These are phyloP conservation scores for Neoniphon sammara DNA, from an alignment of 2,797 vertebrate genomes.

Conservation along the genomic window DNA sequence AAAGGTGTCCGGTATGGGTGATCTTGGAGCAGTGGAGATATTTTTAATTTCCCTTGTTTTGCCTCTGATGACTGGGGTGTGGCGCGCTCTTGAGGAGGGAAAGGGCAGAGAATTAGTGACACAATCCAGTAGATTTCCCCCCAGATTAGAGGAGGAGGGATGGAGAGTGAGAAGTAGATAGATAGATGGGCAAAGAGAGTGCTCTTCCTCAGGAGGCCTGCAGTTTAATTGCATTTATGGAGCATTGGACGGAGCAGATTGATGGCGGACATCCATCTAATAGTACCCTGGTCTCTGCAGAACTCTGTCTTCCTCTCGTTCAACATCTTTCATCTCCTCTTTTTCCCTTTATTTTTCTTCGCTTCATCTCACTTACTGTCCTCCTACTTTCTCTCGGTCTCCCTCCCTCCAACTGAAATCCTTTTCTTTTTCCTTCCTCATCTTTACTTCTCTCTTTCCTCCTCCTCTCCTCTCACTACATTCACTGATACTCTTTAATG, in stretches of 20 bases:
- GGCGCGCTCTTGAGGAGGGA: constrained; percentile 9
- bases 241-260: constrained; percentile 70
- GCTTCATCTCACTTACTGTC: constrained; percentile 62
- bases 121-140: constrained; percentile 52
- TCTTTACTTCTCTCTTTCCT: constrained; percentile 9
- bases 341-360: constrained; percentile 32
- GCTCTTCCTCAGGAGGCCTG: constrained; percentile 61
- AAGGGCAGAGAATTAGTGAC: constrained; percentile 36
- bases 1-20: not conserved
- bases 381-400: not conserved
- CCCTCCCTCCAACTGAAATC: not conserved
- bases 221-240: constrained; percentile 80
- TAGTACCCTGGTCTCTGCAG: constrained; percentile 56
- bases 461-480: not conserved
- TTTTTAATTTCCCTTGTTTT: constrained; percentile 47
- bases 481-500: not conserved
- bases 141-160: constrained; percentile 40
- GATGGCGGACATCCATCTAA: constrained; percentile 77
- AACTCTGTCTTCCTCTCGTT: constrained; percentile 36
- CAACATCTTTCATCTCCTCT: constrained; percentile 59
- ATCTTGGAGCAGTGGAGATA: constrained; percentile 11
- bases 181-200: constrained; percentile 54
- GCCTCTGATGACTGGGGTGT: constrained; percentile 11
- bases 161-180: constrained; percentile 52
- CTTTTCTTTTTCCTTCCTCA: not conserved